A percentile compares a stretch with the other conserved stretches of the same genome.
Conservation (phyloP, 2,797 vertebrate species). For the Cercopithecus mitis region DNA sequence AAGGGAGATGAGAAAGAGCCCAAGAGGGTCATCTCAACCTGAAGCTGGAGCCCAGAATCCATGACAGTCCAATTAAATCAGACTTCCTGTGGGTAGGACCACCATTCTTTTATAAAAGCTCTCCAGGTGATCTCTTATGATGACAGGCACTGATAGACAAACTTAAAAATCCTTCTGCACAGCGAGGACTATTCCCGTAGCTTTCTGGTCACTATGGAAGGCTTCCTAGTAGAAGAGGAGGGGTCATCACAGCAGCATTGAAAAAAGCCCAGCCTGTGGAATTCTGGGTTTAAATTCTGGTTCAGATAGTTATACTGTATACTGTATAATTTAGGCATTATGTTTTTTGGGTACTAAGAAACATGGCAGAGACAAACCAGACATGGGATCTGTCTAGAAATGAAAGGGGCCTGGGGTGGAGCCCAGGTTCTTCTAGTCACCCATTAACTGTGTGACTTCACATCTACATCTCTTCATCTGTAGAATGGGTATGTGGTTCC, state of each 20-base stretch:
- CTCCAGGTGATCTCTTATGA: not conserved
- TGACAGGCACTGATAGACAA: not conserved
- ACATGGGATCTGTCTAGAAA: not conserved
- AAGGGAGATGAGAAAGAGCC: not conserved
- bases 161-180: not conserved
- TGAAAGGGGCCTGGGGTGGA: not conserved
- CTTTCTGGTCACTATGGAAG: slow-evolving; percentile 1
- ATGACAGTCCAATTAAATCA: not conserved
- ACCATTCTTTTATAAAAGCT: slow-evolving; percentile 2
- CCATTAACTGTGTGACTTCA: not conserved
- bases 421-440: not conserved
- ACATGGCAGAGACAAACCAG: not conserved
- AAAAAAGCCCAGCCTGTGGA: not conserved
- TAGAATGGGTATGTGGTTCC: not conserved
- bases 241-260: not conserved
- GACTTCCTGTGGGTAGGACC: not conserved
- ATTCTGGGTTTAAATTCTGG: not conserved
- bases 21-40: not conserved
- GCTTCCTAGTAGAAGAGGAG: not conserved
- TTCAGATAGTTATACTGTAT: not conserved
- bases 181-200: not conserved
- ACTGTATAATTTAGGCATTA: not conserved
- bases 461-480: not conserved
- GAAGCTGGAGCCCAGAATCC: not conserved
- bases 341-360: not conserved